Evolutionary conservation across 2,113 vertebrate species (phyloP).

Genomic region (Osmerus mordax): DNA sequence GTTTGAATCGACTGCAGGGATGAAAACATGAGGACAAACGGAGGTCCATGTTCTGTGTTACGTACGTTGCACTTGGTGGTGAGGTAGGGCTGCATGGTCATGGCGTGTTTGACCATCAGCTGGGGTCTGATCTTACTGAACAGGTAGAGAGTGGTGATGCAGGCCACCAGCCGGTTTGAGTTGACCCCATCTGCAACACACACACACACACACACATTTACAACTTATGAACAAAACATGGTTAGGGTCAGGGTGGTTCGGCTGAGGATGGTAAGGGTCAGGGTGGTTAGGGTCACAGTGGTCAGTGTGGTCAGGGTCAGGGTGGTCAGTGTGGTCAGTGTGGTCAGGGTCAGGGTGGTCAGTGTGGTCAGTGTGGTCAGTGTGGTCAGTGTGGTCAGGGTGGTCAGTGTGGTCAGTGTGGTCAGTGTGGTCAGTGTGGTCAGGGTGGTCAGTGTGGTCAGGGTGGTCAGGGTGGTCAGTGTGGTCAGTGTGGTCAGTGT

Average conservation of each 20-base stretch:
- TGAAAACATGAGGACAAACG: no score
- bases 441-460: no score
- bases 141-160: conserved; percentile 97
- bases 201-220: neutral
- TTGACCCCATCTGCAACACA: conserved; percentile 73
- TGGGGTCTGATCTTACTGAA: conserved; percentile 99
- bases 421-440: no score
- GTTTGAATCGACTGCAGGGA: no score
- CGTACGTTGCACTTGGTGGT: conserved; percentile 99
- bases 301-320: neutral
- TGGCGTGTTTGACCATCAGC: conserved; percentile 98
- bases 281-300: neutral
- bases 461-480: neutral
- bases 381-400: conserved; percentile 42
- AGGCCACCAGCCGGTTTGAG: conserved; percentile 91
- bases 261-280: neutral
- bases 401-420: no score
- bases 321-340: neutral
- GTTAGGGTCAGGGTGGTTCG: neutral
- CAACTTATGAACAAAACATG: no score
- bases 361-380: neutral
- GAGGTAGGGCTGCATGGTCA: conserved; percentile 99
- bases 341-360: conserved; percentile 42
- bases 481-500: no score
- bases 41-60: neutral